Base-by-base conservation (phyloP, 2,797 vertebrate species). In the Notolepis coatsorum region DNA sequence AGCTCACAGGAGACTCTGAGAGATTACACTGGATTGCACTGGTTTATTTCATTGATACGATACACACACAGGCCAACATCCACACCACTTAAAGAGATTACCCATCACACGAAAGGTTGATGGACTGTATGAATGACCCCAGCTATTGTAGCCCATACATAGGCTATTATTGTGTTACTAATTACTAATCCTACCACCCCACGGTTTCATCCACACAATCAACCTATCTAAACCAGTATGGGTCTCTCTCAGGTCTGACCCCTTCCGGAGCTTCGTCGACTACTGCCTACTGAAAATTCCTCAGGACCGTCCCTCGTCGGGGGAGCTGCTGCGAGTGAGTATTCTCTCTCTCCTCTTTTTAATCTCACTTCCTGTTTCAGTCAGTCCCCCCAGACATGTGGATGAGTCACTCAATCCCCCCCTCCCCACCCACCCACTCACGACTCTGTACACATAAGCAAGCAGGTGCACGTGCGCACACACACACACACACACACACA, bases 211-310 rank as follows among this genome's bases (percentile, higher is more conserved):
- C 35, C 35, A n/a, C 13, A n/a, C n/a, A n/a, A n/a, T n/a, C n/a
- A n/a, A n/a, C n/a, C n/a, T n/a, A n/a, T n/a, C n/a, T n/a, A n/a
- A n/a, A n/a, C n/a, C n/a, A n/a, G n/a, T n/a, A n/a, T n/a, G n/a
- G n/a, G 5, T 35, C 49, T 75, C 75, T 57, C 73, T 58, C 85
- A 99, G 97, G 97, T 95, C 97, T 65, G 94, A 97, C 61, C 93
- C 94, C 76, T 99, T 99, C 89, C 94, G 96, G 88, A 96, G 94
- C 92, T 99, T 99, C 82, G 96, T 99, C 77, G 96, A 99, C 93
- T 98, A 96, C 94, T 99, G 97, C 96, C 95, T 99, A 92, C 95
- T 96, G 92, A 99, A 99, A 93, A 96, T 97, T 95, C 97, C 97
- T 96, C 97, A 98, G 93, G 97, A 99, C 93, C 94, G 97, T 87